phyloP scores from a whole-genome alignment of 2,888 invertebrate species.

The Carpatolechia fugitivella region DNA sequence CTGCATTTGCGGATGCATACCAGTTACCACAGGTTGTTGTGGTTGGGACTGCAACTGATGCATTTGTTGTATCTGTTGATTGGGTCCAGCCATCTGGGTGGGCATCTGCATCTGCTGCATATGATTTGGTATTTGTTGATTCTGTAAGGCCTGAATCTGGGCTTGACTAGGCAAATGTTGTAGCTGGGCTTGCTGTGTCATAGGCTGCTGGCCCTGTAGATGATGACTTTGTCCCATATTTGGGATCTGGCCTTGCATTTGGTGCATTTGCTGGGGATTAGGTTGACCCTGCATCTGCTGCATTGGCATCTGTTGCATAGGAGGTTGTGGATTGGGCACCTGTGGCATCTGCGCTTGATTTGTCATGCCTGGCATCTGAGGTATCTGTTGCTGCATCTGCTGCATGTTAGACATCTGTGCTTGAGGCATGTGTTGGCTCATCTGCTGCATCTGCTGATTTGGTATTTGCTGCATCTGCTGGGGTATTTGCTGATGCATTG shows the following conservation, averaged over 20 bases:
- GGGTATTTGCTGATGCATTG: conserved; percentile 75
- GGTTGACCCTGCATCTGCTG: conserved; percentile 73
- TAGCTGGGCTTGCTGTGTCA: conserved; percentile 73
- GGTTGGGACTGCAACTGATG: conserved; percentile 73
- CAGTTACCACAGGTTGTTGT: conserved; percentile 70
- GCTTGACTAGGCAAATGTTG: conserved; percentile 74
- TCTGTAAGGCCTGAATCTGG: conserved; percentile 74
- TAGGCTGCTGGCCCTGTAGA: conserved; percentile 66
- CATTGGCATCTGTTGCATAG: conserved; percentile 76
- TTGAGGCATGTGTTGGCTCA: conserved; percentile 71
- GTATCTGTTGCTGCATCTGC: conserved; percentile 75
- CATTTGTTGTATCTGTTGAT: conserved; percentile 74
- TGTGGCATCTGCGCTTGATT: conserved; percentile 71
- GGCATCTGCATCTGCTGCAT: conserved; percentile 77
- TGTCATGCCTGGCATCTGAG: conserved; percentile 71
- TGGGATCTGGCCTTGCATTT: conserved; percentile 74
- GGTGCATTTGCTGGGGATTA: conserved; percentile 71
- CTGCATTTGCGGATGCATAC: conserved; percentile 75
- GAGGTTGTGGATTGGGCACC: conserved; percentile 68
- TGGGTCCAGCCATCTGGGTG: conserved; percentile 60
- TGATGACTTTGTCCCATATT: conserved; percentile 71
- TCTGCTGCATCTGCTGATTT: conserved; percentile 76
- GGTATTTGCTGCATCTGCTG: conserved; percentile 77
- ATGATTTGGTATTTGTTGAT: conserved; percentile 77
- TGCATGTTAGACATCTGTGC: conserved; percentile 70